phyloP scores from a whole-genome alignment of 2,113 vertebrate genomes.

The Polyodon spathula region DNA sequence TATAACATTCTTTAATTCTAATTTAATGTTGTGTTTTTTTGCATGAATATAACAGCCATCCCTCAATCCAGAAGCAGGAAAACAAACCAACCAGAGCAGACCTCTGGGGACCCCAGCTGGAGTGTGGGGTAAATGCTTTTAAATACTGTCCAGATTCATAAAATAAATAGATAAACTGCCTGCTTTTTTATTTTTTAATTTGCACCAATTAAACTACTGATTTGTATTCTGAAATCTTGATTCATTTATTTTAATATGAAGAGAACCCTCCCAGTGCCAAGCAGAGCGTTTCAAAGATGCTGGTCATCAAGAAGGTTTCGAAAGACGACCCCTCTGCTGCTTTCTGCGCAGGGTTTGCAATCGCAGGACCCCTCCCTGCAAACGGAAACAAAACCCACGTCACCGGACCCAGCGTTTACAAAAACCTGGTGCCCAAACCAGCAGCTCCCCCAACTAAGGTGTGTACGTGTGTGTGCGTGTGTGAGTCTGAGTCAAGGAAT shows the following conservation, averaged over 20 bases:
- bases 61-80: slow-evolving; percentile 96
- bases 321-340: slow-evolving; percentile 91
- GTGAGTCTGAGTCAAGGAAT: too few species aligned
- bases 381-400: slow-evolving; percentile 84
- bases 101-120: slow-evolving; percentile 86
- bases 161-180: too few species aligned
- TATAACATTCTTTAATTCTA: too few species aligned
- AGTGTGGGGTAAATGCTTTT: slow-evolving; percentile 83
- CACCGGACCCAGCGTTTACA: slow-evolving; percentile 89
- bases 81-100: slow-evolving; percentile 76
- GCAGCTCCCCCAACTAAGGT: slow-evolving; percentile 90
- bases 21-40: background rate
- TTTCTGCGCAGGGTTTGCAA: slow-evolving; percentile 91
- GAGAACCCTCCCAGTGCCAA: slow-evolving; percentile 98
- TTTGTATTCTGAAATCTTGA: background rate
- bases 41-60: slow-evolving; percentile 65
- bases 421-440: slow-evolving; percentile 94
- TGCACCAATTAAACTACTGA: background rate
- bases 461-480: slow-evolving; percentile 21
- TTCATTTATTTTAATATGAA: slow-evolving; percentile 36
- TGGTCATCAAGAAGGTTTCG: slow-evolving; percentile 98
- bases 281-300: slow-evolving; percentile 91
- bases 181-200: background rate
- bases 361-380: slow-evolving; percentile 73
- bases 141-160: too few species aligned